Evolutionary conservation across 2,888 invertebrate genomes (phyloP).

Genomic region (Deilephila elpenor): DNA sequence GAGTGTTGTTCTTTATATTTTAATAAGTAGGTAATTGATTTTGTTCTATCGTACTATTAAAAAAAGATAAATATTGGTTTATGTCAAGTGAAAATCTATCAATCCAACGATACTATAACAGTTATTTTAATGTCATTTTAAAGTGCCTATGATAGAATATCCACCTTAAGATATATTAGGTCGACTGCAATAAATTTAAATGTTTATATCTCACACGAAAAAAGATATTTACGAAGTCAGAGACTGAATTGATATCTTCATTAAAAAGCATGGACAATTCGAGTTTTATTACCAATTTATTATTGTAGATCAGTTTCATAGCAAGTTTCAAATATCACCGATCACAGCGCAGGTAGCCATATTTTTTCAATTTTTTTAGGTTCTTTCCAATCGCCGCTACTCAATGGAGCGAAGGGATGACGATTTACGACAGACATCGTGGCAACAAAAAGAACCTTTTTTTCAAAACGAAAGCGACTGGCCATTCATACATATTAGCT

Average conservation of each 20-base stretch:
- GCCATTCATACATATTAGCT: slow-evolving; percentile 67
- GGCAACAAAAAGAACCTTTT: slow-evolving; percentile 74
- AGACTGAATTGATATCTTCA: neutral
- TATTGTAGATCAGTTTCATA: neutral
- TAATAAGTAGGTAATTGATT: too few species aligned
- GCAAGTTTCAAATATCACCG: slow-evolving; percentile 8
- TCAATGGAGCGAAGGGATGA: slow-evolving; percentile 60
- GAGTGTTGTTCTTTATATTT: too few species aligned
- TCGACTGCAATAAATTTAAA: too few species aligned
- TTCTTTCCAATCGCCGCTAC: slow-evolving; percentile 57
- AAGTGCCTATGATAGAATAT: too few species aligned
- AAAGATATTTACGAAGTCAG: neutral
- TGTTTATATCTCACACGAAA: neutral
- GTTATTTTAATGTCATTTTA: too few species aligned
- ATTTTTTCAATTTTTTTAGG: slow-evolving; percentile 54
- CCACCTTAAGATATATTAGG: too few species aligned
- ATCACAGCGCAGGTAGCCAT: slow-evolving; percentile 30
- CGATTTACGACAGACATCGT: slow-evolving; percentile 79
- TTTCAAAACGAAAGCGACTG: slow-evolving; percentile 63
- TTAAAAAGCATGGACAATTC: slow-evolving; percentile 1
- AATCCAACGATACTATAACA: too few species aligned
- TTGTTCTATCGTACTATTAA: too few species aligned
- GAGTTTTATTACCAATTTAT: slow-evolving; percentile 8
- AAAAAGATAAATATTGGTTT: too few species aligned
- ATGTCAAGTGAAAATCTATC: too few species aligned